Conservation (phyloP, 2,797 vertebrate genomes). For the Leptoclinus maculatus region DNA sequence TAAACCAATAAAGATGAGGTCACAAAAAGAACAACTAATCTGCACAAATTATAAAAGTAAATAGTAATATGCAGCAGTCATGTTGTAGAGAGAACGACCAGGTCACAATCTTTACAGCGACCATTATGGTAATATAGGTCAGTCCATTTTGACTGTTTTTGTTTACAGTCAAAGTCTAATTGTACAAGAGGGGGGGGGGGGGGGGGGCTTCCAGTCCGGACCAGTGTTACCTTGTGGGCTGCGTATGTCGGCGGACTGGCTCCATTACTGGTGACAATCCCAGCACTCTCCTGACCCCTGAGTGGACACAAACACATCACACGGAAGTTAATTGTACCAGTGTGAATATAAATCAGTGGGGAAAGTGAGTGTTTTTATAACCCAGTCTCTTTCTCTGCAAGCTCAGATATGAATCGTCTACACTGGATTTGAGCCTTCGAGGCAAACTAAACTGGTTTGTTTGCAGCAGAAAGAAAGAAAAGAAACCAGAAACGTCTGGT, state of each 20-base stretch:
- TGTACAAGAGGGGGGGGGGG: not conserved
- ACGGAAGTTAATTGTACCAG: not conserved
- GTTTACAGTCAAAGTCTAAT: not conserved
- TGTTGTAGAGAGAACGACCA: not conserved
- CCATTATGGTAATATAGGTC: not conserved
- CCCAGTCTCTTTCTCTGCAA: constrained; percentile 7
- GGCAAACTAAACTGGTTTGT: constrained; percentile 76
- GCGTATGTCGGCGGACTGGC: constrained; percentile 88
- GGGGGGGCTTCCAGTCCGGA: not conserved
- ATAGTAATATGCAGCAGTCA: not conserved
- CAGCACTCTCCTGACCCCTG: constrained; percentile 98
- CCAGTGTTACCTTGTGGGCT: constrained; percentile 90
- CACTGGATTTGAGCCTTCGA: constrained; percentile 23
- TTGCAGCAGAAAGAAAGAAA: not conserved
- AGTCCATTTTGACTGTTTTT: not conserved
- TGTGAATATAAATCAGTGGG: not conserved
- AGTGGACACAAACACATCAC: constrained; percentile 44
- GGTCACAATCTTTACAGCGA: not conserved
- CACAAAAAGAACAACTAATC: not conserved
- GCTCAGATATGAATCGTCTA: constrained; percentile 20
- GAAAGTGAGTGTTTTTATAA: not conserved
- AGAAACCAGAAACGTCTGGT: constrained; percentile 7
- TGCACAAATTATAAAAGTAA: not conserved
- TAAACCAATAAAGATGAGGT: not conserved
- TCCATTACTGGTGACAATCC: constrained; percentile 96